Evolutionary conservation across 2,888 invertebrate genomes (phyloP).

Genomic region (Xylota sylvarum): DNA sequence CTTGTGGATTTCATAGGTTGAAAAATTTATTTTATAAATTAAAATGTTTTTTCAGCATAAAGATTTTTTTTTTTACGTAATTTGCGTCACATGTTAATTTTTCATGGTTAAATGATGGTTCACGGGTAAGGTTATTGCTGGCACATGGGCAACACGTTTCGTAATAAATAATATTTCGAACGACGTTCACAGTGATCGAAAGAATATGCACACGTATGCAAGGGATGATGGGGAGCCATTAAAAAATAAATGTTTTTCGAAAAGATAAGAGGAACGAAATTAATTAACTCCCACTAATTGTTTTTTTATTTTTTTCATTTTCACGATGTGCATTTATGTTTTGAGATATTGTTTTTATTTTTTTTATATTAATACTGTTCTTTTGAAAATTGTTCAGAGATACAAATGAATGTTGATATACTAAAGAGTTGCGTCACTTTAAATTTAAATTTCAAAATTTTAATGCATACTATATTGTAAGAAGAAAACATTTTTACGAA

Average conservation of each 20-base stretch:
- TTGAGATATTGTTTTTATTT: neutral
- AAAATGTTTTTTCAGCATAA: conserved; percentile 7
- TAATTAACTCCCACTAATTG: conserved; percentile 6
- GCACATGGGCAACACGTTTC: neutral
- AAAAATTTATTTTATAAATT: conserved; percentile 25
- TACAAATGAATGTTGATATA: too few relatives aligned
- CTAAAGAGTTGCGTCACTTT: neutral
- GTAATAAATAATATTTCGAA: conserved; percentile 15
- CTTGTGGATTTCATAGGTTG: neutral
- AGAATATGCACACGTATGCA: neutral
- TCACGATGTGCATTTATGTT: neutral
- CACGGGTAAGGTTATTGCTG: conserved; percentile 11
- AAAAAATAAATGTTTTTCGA: neutral
- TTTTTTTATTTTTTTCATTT: neutral
- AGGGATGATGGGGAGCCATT: too few relatives aligned
- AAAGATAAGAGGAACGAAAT: conserved; percentile 3
- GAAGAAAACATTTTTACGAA: neutral
- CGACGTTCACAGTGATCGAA: neutral
- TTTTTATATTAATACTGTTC: neutral
- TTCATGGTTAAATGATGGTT: conserved; percentile 13
- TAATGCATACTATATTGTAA: neutral
- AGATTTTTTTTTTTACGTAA: conserved; percentile 18
- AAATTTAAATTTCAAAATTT: too few relatives aligned
- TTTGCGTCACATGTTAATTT: conserved; percentile 44
- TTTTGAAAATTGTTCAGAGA: neutral